These are phyloP conservation scores for Danio albolineatus DNA, from an alignment of 2,797 vertebrate genomes.

Conservation along the genomic window DNA sequence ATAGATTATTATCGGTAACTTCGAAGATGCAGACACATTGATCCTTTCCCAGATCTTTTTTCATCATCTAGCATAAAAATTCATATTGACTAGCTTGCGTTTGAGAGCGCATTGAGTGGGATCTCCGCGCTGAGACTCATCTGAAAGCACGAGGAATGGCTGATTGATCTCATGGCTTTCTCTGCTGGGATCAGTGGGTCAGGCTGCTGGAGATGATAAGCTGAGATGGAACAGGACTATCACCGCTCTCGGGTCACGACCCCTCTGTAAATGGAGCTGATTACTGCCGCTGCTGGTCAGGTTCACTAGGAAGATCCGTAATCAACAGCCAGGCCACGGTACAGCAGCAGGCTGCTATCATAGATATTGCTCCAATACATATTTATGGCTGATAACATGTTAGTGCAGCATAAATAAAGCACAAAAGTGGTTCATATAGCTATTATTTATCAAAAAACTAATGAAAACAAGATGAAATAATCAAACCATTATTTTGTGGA, in stretches of 20 bases:
- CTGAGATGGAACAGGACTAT: conserved; percentile 50
- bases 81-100: conserved; percentile 70
- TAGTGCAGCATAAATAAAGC: neutral
- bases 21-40: neutral
- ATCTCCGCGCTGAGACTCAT: conserved; percentile 25
- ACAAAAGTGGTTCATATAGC: neutral
- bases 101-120: conserved; percentile 47
- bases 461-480: too few relatives aligned
- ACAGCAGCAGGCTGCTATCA: neutral
- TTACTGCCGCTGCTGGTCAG: conserved; percentile 62
- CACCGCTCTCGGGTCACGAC: conserved; percentile 72
- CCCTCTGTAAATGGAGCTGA: conserved; percentile 70
- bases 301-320: conserved; percentile 53
- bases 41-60: neutral
- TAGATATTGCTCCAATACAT: neutral
- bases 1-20: neutral
- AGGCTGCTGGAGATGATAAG: conserved; percentile 41
- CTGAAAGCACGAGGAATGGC: conserved; percentile 13
- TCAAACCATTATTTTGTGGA: too few relatives aligned
- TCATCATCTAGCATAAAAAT: neutral
- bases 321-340: conserved; percentile 54
- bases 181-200: conserved; percentile 30
- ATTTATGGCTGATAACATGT: neutral
- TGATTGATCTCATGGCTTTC: conserved; percentile 43
- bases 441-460: neutral